phyloP scores from a whole-genome alignment of 2,888 invertebrate genomes.

The Drosophila yooni region DNA sequence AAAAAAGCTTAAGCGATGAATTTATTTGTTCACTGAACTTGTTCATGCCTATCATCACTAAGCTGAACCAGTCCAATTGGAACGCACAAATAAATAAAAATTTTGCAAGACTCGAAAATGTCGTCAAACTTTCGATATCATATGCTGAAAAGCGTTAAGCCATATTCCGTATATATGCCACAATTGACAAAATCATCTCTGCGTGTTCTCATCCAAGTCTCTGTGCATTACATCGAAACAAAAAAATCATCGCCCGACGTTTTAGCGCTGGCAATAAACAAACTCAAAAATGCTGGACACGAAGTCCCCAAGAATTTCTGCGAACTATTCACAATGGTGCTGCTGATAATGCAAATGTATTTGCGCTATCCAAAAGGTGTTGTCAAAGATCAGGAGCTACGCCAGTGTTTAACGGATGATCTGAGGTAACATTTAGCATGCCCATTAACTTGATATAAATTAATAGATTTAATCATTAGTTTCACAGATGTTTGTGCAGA shows the following conservation, averaged over 20 bases:
- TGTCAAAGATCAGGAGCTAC: slow-evolving; percentile 85
- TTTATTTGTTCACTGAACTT: neutral
- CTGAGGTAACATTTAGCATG: slow-evolving; percentile 71
- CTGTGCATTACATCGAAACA: slow-evolving; percentile 85
- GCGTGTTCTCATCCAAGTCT: slow-evolving; percentile 85
- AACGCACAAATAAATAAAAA: neutral
- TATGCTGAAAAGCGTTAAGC: slow-evolving; percentile 80
- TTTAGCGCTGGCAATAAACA: slow-evolving; percentile 83
- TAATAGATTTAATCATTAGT: slow-evolving; percentile 61
- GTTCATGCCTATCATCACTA: slow-evolving; percentile 18
- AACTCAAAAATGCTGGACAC: slow-evolving; percentile 83
- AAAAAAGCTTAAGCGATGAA: slow-evolving; percentile 21
- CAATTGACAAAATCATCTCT: slow-evolving; percentile 84
- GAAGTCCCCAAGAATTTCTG: slow-evolving; percentile 85
- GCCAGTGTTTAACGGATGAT: slow-evolving; percentile 85
- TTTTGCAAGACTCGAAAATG: slow-evolving; percentile 62
- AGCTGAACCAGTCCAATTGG: slow-evolving; percentile 13
- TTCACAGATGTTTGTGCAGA: slow-evolving; percentile 86
- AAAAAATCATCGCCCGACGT: slow-evolving; percentile 84
- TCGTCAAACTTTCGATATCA: slow-evolving; percentile 83
- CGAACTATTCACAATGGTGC: slow-evolving; percentile 86
- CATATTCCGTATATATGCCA: slow-evolving; percentile 82
- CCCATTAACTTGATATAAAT: neutral
- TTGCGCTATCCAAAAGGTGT: slow-evolving; percentile 85
- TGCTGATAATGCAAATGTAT: slow-evolving; percentile 86